A percentile compares a stretch with the other conserved stretches of the same genome.
Evolutionary conservation across 1,140 invertebrate genomes (phyloP).

Genomic region (Pseudachorutes palmiensis): DNA sequence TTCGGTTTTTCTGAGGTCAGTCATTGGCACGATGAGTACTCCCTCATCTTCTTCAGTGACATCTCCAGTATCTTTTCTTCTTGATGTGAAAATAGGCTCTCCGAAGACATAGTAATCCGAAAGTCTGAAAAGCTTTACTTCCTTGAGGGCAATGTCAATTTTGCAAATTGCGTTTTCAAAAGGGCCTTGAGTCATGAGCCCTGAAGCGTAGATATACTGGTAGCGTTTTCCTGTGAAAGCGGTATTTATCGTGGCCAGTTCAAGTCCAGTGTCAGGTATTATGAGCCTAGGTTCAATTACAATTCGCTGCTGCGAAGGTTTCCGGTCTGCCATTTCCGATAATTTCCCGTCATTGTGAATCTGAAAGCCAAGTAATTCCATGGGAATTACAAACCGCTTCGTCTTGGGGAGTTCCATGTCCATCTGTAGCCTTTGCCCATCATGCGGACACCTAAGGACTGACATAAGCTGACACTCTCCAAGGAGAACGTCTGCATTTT

Average conservation of each 20-base stretch:
- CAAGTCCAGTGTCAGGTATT: slow-evolving; percentile 24
- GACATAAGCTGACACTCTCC: slow-evolving; percentile 31
- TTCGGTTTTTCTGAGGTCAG: slow-evolving; percentile 34
- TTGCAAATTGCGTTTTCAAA: slow-evolving; percentile 39
- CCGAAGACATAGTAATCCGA: slow-evolving; percentile 38
- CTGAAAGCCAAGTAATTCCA: slow-evolving; percentile 20
- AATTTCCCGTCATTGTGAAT: slow-evolving; percentile 1
- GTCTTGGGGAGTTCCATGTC: background rate
- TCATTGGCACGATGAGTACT: slow-evolving; percentile 36
- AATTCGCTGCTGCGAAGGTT: slow-evolving; percentile 28
- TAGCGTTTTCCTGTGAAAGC: slow-evolving; percentile 37
- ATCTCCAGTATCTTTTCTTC: no score
- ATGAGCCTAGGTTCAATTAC: slow-evolving; percentile 23
- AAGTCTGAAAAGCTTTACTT: slow-evolving; percentile 37
- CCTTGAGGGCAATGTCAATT: slow-evolving; percentile 39
- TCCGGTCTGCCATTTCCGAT: slow-evolving; percentile 30
- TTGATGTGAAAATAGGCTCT: slow-evolving; percentile 41
- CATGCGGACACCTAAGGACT: slow-evolving; percentile 38
- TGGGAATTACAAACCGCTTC: background rate
- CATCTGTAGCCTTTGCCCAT: background rate
- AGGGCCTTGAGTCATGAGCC: background rate
- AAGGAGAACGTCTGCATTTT: slow-evolving; percentile 36
- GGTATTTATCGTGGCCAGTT: slow-evolving; percentile 43
- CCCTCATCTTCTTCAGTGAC: slow-evolving; percentile 41
- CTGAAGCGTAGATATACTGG: slow-evolving; percentile 11